Evolutionary conservation across 1,140 invertebrate genomes (phyloP), one percentile per base, ranked within the genome.

Genomic region (Drosophila seguyi): DNA sequence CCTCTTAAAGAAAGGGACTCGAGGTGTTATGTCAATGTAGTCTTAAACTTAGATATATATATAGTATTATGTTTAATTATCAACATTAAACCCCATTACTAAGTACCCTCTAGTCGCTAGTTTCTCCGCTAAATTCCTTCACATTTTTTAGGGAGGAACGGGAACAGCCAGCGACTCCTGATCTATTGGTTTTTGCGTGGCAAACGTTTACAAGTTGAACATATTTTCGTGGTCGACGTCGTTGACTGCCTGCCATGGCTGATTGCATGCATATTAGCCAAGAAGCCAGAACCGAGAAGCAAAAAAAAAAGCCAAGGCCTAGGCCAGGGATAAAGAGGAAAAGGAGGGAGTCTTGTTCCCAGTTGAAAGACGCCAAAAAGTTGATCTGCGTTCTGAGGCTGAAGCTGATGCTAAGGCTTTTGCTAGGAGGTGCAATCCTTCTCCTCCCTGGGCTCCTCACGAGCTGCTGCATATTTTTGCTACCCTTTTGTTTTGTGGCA

Each of bases 221-320:
- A 84, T 86, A 84, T 85, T 84, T 84, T 84, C 78, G 81, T 81
- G 81, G 80, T 59, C 61, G 61, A 67, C 44, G 61, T 67, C 65
- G 65, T 39, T 65, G 44, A 59, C 69, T 73, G 53, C 66, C 53
- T 73, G 69, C 52, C 66, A 72, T 59, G 69, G 69, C 66, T 73
- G 69, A 73, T 73, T 87, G 83, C 83, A 87, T 87, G 83, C 84
- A 88, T 87, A 87, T 87, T 87, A 87, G 83, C 84, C 84, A 84
- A 75, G 81, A 86, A 77, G 53, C 53, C 8, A 27, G 31, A 55
- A 3, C 16, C 31, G 25, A 55, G 59, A 38, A n/a, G 66, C 20
- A 20, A 38, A n/a, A n/a, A n/a, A n/a, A n/a, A n/a, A n/a, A 16
- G 11, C 38, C 7, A 39, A n/a, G 39, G 27, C 27, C 34, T 53